Percentiles rank a stretch among this genome's conserved stretches.
Conservation (phyloP, 2,888 invertebrate species). For the Chaetoderma sp. region DNA sequence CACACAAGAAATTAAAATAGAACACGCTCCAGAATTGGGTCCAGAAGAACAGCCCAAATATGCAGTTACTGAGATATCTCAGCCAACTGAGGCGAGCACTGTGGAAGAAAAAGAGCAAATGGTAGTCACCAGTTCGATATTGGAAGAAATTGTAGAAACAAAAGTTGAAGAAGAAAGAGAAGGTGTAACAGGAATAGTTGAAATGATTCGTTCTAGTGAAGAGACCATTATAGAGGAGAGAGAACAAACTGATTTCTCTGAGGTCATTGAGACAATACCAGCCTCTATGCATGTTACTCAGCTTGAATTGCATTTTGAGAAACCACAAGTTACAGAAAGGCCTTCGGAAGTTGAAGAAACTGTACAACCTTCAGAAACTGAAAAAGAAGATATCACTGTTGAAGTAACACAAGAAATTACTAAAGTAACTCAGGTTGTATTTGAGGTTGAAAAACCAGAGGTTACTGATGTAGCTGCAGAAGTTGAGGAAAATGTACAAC, state of each 20-base stretch:
- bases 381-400: background rate
- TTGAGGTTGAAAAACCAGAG: background rate
- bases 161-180: slow-evolving; percentile 3
- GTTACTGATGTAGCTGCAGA: slow-evolving; percentile 10
- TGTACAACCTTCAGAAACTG: slow-evolving; percentile 22
- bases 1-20: background rate
- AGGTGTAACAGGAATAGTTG: background rate
- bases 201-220: no score
- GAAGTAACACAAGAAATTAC: slow-evolving; percentile 14
- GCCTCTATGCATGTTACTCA: no score
- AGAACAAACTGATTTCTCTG: background rate
- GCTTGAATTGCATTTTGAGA: no score
- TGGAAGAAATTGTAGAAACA: background rate
- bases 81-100: no score
- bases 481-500: slow-evolving; percentile 21
- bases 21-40: background rate
- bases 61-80: slow-evolving; percentile 47
- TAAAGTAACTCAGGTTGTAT: slow-evolving; percentile 4
- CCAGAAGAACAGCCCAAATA: slow-evolving; percentile 51
- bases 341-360: slow-evolving; percentile 17
- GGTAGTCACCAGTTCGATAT: no score
- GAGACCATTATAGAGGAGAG: no score
- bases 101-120: no score
- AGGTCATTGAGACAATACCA: no score
- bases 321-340: slow-evolving; percentile 10